Evolutionary conservation across 2,888 invertebrate species (phyloP).

Genomic region (Halictus quadricinctus): DNA sequence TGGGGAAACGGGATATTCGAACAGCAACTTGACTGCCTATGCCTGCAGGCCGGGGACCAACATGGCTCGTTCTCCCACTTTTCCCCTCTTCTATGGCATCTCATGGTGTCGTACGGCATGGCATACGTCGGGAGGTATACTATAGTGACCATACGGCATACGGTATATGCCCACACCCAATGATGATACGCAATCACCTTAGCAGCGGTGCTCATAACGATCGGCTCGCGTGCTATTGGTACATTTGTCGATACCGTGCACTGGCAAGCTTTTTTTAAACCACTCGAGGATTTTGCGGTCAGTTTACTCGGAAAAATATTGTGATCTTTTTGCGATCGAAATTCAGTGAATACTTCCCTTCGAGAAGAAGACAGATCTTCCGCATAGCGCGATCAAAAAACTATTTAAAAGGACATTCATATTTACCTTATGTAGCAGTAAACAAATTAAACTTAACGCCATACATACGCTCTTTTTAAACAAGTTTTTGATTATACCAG

Average conservation of each 20-base stretch:
- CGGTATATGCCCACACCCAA: constrained; percentile 48
- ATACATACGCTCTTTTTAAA: too few relatives aligned
- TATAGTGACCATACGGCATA: constrained; percentile 53
- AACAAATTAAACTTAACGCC: too few relatives aligned
- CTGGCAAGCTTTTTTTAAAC: constrained; percentile 33
- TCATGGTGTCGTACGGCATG: constrained; percentile 29
- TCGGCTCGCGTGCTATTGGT: constrained; percentile 28
- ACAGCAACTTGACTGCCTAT: constrained; percentile 30
- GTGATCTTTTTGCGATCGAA: background rate
- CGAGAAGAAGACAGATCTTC: background rate
- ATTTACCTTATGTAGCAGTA: too few relatives aligned
- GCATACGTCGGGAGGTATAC: constrained; percentile 6
- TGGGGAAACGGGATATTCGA: constrained; percentile 50
- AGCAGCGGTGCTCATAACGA: constrained; percentile 55
- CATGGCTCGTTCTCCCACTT: constrained; percentile 3
- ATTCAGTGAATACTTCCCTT: background rate
- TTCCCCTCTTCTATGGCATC: constrained; percentile 34
- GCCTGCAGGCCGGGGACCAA: constrained; percentile 19
- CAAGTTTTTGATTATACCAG: too few relatives aligned
- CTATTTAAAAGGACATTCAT: too few relatives aligned
- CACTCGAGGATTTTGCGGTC: constrained; percentile 30
- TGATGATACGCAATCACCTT: constrained; percentile 53
- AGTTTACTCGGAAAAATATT: background rate
- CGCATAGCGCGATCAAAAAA: too few relatives aligned
- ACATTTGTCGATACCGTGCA: constrained; percentile 34